Base-by-base conservation (phyloP, 2,888 invertebrate genomes). In the Rhingia campestris region DNA sequence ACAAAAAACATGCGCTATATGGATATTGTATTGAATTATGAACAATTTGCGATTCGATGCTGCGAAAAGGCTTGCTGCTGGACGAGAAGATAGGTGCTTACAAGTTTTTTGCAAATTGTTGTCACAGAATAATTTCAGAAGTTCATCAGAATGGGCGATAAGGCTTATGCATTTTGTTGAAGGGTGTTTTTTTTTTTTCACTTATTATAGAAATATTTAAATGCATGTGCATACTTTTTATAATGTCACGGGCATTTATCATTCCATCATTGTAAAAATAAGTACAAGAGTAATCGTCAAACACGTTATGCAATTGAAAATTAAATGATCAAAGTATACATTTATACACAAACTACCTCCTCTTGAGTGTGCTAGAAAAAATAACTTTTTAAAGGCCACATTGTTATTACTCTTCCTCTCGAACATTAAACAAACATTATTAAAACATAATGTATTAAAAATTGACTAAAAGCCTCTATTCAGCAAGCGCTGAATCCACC, bases 361-460 rank as follows among this genome's bases (percentile, higher is more conserved):
- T 30, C 10, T 30, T 30, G 6, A 30, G 49, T 49, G 9, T 22
- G 22, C 30, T 22, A 22, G 22, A 22, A 22, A 30, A 30, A 10
- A 10, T 1, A 2, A 30, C 30, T 49, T 49, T 4, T 49, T 4
- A 49, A 30, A 49, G 49, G 49, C n/a, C 49, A 49, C 30, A 49
- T 30, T 30, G 49, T 49, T 49, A 30, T 49, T 32, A 9, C 10
- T 10, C 7, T 14, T 14, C 47, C 14, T 51, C 47, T 64, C 30
- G 63, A 33, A 45, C 64, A 64, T 49, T 37, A 39, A 58, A 41
- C n/a, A 61, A 47, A 86, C 89, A 89, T 89, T 90, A 90, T 87
- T 89, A 89, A 89, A 89, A 89, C 90, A 90, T 90, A 89, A 90
- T 89, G 88, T 87, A 22, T 53, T 63, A 41, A 64, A 79, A 70